Base-by-base conservation (phyloP, 2,888 invertebrate species). In the Theristus sp. region DNA sequence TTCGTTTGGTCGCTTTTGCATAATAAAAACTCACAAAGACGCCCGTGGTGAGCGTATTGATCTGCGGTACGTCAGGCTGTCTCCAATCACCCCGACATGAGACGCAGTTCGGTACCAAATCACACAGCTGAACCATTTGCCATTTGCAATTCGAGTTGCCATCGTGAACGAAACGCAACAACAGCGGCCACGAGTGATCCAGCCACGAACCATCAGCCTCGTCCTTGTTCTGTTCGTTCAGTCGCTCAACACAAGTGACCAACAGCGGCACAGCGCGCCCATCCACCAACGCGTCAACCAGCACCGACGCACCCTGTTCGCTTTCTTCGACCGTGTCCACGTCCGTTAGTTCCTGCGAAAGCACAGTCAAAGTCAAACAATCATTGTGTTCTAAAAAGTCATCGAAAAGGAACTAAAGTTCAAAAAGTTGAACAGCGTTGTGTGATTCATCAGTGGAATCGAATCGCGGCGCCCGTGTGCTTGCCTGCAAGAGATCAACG, bases 221-320 rank as follows among this genome's bases (percentile, higher is more conserved):
- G 60, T 72, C 72, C 57, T 89, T 88, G 1, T 89, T 83, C 59
- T 80, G 81, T 75, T 98, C 98, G 76, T 96, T 93, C 1, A 99
- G 81, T 55, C 94, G 81, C 22, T 38, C 57, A 31, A 57, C 2
- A 25, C n/a, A 17, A 3, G 20, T 3, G 29, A 57, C 57, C 38
- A 57, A 29, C 25, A 29, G 10, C 25, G 24, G 13, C 25, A 57
- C 26, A 6, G 38, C 24, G 77, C 96, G 91, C 58, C 89, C 88
- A 60, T 87, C 87, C 22, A 91, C 80, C 64, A 99, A 75, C 0
- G 87, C 84, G 71, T 87, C 88, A 58, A 94, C 84, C 25, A 99
- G 77, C 13, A 85, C 82, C 65, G 62, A 61, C 1, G 75, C 75
- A 24, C 75, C 76, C 29, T 68, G 70, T 46, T 86, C 85, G 75